Evolutionary conservation across 2,888 invertebrate species (phyloP).

Genomic region (Drosophila parthenogenetica): DNA sequence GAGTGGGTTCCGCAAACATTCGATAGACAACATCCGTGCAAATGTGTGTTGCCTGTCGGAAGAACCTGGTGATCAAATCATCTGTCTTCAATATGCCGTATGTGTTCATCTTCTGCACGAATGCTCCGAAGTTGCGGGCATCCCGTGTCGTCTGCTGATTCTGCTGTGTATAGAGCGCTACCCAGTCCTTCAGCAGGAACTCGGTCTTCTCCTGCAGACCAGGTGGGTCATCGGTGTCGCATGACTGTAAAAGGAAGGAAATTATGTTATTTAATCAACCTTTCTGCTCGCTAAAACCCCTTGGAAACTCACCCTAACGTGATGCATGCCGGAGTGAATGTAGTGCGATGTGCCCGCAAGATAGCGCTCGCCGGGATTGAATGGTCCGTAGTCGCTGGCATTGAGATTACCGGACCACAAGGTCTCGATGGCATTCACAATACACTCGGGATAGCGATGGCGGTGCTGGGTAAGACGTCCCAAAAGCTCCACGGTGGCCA

Average conservation of each 20-base stretch:
- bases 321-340: constrained; percentile 96
- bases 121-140: constrained; percentile 95
- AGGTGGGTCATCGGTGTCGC: constrained; percentile 96
- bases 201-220: constrained; percentile 98
- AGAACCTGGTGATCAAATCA: constrained; percentile 98
- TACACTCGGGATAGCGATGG: constrained; percentile 92
- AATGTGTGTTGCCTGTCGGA: constrained; percentile 97
- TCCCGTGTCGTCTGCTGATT: constrained; percentile 89
- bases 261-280: no score
- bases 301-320: constrained; percentile 88
- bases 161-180: constrained; percentile 91
- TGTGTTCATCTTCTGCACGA: constrained; percentile 98
- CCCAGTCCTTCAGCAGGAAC: constrained; percentile 97
- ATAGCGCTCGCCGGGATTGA: constrained; percentile 88
- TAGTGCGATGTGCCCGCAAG: constrained; percentile 93
- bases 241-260: constrained; percentile 85
- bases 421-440: constrained; percentile 92
- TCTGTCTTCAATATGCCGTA: constrained; percentile 98
- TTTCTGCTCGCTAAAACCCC: no score
- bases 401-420: constrained; percentile 87
- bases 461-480: constrained; percentile 91
- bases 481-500: constrained; percentile 94
- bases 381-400: constrained; percentile 75
- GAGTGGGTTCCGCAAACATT: constrained; percentile 90
- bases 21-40: constrained; percentile 98